phyloP scores from a whole-genome alignment of 2,888 invertebrate species.

The Pyrgus malvae region DNA sequence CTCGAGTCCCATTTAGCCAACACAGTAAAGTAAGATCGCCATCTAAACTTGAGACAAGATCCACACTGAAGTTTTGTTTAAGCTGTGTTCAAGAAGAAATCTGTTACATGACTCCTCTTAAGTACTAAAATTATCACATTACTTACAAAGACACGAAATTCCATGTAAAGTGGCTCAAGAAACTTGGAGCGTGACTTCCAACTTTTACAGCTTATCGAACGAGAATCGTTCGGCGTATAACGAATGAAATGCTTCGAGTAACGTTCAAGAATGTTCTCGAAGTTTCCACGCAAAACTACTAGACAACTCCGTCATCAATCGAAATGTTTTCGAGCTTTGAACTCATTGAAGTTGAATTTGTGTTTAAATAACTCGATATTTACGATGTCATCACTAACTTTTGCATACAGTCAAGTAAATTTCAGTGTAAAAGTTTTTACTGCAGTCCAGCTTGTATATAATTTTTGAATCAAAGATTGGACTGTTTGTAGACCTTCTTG shows the following conservation, averaged over 20 bases:
- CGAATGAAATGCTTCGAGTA: constrained; percentile 14
- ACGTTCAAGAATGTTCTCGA: constrained; percentile 6
- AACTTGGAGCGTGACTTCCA: background rate
- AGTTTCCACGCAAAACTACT: constrained; percentile 2
- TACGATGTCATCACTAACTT: background rate
- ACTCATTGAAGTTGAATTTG: background rate
- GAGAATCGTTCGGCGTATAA: background rate
- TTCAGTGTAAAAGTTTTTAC: no score
- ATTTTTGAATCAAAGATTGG: no score
- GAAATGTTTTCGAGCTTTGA: constrained; percentile 2
- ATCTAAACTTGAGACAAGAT: no score
- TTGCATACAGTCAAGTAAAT: no score
- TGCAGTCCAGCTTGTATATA: no score
- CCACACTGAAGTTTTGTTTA: no score
- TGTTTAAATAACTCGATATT: background rate
- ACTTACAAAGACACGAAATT: background rate
- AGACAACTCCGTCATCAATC: constrained; percentile 1
- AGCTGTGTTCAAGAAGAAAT: no score
- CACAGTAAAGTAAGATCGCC: no score
- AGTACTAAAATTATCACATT: background rate
- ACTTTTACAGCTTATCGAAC: constrained; percentile 4
- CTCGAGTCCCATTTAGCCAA: no score
- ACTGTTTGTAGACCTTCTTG: no score
- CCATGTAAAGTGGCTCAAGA: background rate
- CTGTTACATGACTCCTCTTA: no score